Percentiles rank a stretch among this genome's conserved stretches.
Conservation (phyloP, 1,140 invertebrate species). For the Brachionus calyciflorus region DNA sequence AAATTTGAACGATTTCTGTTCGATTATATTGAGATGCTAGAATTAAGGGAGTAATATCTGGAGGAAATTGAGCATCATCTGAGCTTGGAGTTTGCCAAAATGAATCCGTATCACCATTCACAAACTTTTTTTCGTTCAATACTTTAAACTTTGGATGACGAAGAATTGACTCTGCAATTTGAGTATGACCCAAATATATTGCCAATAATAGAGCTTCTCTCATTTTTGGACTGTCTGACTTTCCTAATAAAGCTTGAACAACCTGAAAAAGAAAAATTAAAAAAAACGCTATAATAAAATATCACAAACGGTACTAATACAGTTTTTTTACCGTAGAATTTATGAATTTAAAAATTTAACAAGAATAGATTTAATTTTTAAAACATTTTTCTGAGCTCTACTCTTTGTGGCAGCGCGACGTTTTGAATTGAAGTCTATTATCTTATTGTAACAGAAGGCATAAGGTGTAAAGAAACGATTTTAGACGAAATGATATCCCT, state of each 20-base stretch:
- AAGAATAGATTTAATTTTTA: too few species aligned
- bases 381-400: too few species aligned
- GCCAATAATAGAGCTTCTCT: constrained; percentile 58
- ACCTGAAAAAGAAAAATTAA: constrained; percentile 28
- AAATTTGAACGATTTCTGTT: constrained; percentile 55
- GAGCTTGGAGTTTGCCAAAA: constrained; percentile 45
- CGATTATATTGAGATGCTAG: constrained; percentile 55
- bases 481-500: too few species aligned
- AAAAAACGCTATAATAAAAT: too few species aligned
- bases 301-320: too few species aligned
- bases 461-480: too few species aligned
- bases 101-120: constrained; percentile 44
- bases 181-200: constrained; percentile 57
- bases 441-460: too few species aligned
- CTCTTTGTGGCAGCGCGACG: too few species aligned
- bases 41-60: constrained; percentile 57
- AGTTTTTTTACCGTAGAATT: too few species aligned
- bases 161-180: constrained; percentile 57
- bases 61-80: constrained; percentile 52
- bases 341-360: too few species aligned
- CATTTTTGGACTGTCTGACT: constrained; percentile 54
- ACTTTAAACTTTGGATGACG: constrained; percentile 55
- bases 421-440: too few species aligned
- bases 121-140: constrained; percentile 38
- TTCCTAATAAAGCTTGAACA: constrained; percentile 55